phyloP scores from a whole-genome alignment of 2,888 invertebrate genomes.

The Zonitis immaculata region DNA sequence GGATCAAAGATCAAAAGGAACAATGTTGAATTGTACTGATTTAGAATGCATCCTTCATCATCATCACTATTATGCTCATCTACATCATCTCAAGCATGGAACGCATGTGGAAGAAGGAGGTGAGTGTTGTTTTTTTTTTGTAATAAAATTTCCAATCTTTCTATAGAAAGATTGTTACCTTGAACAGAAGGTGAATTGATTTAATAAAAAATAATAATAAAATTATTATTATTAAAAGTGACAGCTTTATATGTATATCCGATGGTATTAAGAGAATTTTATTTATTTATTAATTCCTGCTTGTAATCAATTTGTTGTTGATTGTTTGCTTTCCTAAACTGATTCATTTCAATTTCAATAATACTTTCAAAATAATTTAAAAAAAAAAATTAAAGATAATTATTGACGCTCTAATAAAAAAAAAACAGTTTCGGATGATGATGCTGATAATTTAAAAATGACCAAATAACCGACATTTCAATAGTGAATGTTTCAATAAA shows the following conservation, averaged over 20 bases:
- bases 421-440: neutral
- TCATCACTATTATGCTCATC: conserved; percentile 69
- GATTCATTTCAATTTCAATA: conserved; percentile 1
- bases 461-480: neutral
- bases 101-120: conserved; percentile 63
- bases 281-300: no score
- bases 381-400: neutral
- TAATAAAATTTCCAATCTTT: conserved; percentile 16
- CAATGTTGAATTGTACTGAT: conserved; percentile 73
- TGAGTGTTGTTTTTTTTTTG: conserved; percentile 37
- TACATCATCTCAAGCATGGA: conserved; percentile 62
- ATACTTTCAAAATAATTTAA: neutral
- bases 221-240: no score
- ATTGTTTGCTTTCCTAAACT: neutral
- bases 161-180: conserved; percentile 27
- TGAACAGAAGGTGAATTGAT: conserved; percentile 31
- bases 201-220: no score
- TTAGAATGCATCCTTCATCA: conserved; percentile 73
- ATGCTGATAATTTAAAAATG: neutral
- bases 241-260: no score
- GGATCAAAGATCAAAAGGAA: conserved; percentile 27
- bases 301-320: no score
- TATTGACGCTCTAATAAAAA: neutral
- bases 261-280: no score
- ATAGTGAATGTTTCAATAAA: neutral